Evolutionary conservation across 1,140 invertebrate species (phyloP).

Genomic region (Drosophila funebris): DNA sequence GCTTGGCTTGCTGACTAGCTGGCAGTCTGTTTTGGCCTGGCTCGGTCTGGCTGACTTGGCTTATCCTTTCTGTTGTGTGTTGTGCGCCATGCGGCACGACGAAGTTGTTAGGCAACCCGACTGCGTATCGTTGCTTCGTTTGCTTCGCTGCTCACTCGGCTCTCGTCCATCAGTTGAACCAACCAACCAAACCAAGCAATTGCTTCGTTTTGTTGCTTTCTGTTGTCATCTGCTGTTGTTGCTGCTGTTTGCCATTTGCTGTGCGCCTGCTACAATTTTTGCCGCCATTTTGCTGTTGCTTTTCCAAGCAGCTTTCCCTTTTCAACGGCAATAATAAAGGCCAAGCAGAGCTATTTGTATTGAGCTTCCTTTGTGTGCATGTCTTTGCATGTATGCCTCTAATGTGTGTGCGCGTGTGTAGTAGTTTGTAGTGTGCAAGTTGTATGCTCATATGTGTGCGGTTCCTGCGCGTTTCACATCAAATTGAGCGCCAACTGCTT

Average conservation of each 20-base stretch:
- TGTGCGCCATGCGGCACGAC: constrained; percentile 42
- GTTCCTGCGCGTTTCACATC: constrained; percentile 76
- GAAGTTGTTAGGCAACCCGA: constrained; percentile 70
- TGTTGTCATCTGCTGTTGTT: constrained; percentile 32
- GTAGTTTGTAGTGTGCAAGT: constrained; percentile 12
- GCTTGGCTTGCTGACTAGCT: constrained; percentile 59
- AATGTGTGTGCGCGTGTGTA: constrained; percentile 10
- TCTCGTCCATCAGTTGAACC: background rate
- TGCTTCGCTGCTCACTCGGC: constrained; percentile 3
- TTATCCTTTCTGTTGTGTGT: constrained; percentile 74
- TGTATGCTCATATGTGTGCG: constrained; percentile 19
- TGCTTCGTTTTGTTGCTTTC: constrained; percentile 6
- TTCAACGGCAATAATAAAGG: constrained; percentile 45
- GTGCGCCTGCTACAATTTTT: constrained; percentile 68
- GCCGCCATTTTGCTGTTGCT: constrained; percentile 72
- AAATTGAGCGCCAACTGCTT: constrained; percentile 80
- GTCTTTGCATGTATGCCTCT: background rate
- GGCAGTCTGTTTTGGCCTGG: constrained; percentile 35
- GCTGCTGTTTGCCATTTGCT: constrained; percentile 23
- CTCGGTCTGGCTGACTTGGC: constrained; percentile 51
- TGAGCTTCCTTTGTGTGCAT: constrained; percentile 61
- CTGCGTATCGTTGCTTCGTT: background rate
- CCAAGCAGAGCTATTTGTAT: constrained; percentile 68
- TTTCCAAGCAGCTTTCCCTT: constrained; percentile 50
- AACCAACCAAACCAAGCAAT: background rate